These are phyloP conservation scores for Lordiphosa andalusiaca DNA, from an alignment of 2,888 invertebrate species.

Conservation along the genomic window DNA sequence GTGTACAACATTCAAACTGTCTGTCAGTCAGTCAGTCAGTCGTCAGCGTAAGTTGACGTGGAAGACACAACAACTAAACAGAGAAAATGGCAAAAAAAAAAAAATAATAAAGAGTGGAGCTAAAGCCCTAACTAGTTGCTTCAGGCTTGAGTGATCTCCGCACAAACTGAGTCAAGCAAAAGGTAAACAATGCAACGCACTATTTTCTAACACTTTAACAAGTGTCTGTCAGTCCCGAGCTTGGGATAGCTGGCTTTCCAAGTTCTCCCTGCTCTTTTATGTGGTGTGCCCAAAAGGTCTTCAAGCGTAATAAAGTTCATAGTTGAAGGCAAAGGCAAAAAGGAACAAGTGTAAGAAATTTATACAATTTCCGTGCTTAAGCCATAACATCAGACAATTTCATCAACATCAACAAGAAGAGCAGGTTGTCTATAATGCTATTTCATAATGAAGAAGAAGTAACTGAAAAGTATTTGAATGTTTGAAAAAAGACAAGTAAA, in stretches of 20 bases:
- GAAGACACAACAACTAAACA: slow-evolving; percentile 33
- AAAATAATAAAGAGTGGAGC: slow-evolving; percentile 13
- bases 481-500: no score
- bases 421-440: no score
- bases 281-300: slow-evolving; percentile 54
- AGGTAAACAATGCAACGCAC: slow-evolving; percentile 76
- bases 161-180: slow-evolving; percentile 55
- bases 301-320: slow-evolving; percentile 71
- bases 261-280: slow-evolving; percentile 16
- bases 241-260: slow-evolving; percentile 8
- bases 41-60: slow-evolving; percentile 48
- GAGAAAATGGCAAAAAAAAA: slow-evolving; percentile 57
- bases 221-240: slow-evolving; percentile 53
- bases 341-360: slow-evolving; percentile 26
- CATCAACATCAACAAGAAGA: no score
- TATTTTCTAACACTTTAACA: slow-evolving; percentile 75
- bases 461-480: no score
- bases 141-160: slow-evolving; percentile 74
- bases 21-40: slow-evolving; percentile 50
- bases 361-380: background rate
- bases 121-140: slow-evolving; percentile 57
- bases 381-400: no score
- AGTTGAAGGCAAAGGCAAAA: slow-evolving; percentile 66
- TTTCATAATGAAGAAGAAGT: no score
- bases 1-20: slow-evolving; percentile 52